Base-by-base conservation (phyloP, 2,113 vertebrate genomes). In the Redunca redunca region DNA sequence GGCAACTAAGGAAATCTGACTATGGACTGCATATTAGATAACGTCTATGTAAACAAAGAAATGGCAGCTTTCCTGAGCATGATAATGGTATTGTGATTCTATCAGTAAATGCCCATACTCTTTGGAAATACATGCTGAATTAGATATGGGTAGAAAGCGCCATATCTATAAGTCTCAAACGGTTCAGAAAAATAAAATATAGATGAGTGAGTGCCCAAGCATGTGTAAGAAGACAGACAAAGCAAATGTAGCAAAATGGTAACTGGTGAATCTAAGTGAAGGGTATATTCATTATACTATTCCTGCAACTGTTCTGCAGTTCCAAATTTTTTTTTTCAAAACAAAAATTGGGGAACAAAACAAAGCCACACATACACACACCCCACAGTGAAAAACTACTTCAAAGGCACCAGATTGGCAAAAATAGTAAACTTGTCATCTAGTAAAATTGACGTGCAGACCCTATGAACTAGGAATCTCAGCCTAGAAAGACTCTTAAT, bases 381-480 rank as follows among this genome's bases (percentile, higher is more conserved):
- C 55, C 26, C 8, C 25, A 84, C 10, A 50, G 40, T 30, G 71
- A 87, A 96, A 91, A 74, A 62, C 6, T 48, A 62, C 94, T 93
- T 88, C 92, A 87, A 96, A 97, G 23, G 26, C 36, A 92, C 33
- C 57, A 86, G 33, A 48, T 19, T 64, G 15, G 67, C 52, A 93
- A 92, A 90, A 92, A 77, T 53, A n/a, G 62, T 83, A 93, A 78
- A 87, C 8, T 86, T 89, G 52, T 84, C 36, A 71, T 43, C 43
- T 92, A 92, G 53, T 94, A 94, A 97, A 97, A 94, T 10, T 93
- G 83, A 86, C n/a, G 43, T 74, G 17, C 60, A 95, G 84, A 95
- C 17, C 36, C 58, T 33, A 86, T 77, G 78, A 94, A 81, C 33
- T 30, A 93, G 67, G 82, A 94, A 95, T 95, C 40, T 17, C 15